These are phyloP conservation scores for Bunonema sp. DNA, from an alignment of 2,888 invertebrate species.

Conservation along the genomic window DNA sequence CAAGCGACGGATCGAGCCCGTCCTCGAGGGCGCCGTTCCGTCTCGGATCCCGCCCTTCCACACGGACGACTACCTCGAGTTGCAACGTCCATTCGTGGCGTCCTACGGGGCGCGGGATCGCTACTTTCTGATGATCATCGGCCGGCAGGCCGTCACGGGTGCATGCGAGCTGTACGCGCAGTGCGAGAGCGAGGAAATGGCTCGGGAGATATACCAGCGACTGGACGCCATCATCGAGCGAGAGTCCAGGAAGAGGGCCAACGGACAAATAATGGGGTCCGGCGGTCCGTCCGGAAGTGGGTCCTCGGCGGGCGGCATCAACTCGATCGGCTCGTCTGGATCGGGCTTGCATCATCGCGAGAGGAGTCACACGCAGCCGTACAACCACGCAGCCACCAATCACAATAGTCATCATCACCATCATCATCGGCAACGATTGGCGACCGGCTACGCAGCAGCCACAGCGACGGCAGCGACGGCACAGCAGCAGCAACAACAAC, in stretches of 20 bases:
- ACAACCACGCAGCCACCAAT: not conserved
- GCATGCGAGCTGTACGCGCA: slow-evolving; percentile 14
- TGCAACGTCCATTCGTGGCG: slow-evolving; percentile 20
- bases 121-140: slow-evolving; percentile 26
- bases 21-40: slow-evolving; percentile 9
- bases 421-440: slow-evolving; percentile 1
- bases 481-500: not conserved
- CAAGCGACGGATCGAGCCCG: slow-evolving; percentile 20
- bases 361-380: slow-evolving; percentile 1
- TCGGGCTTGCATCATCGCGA: no score
- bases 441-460: not conserved
- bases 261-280: slow-evolving; percentile 4
- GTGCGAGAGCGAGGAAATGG: slow-evolving; percentile 7
- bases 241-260: slow-evolving; percentile 10
- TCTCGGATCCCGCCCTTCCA: slow-evolving; percentile 26
- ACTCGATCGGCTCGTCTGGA: no score
- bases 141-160: slow-evolving; percentile 17
- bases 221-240: slow-evolving; percentile 13
- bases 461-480: not conserved
- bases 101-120: slow-evolving; percentile 19
- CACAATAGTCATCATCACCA: no score
- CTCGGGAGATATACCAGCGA: slow-evolving; percentile 5
- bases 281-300: not conserved
- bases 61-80: slow-evolving; percentile 15
- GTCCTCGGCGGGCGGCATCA: no score